Evolutionary conservation across 2,888 invertebrate species (phyloP).

Genomic region (Lydus trimaculatus): DNA sequence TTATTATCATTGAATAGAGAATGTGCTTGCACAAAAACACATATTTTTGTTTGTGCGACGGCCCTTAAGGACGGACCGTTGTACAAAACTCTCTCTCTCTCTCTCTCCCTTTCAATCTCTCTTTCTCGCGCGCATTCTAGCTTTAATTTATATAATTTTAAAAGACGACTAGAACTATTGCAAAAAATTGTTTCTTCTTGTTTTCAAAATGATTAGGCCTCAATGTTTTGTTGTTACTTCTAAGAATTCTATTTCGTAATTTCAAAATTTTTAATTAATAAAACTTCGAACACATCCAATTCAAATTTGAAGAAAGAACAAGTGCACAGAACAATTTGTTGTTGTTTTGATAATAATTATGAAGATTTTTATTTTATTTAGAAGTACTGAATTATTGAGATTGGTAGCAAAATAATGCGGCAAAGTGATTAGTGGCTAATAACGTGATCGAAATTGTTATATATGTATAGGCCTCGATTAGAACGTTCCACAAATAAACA

Average conservation of each 20-base stretch:
- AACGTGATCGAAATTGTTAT: neutral
- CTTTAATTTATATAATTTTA: no score
- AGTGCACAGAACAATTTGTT: constrained; percentile 42
- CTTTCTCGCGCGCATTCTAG: constrained; percentile 12
- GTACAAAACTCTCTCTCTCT: constrained; percentile 41
- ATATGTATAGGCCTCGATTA: neutral
- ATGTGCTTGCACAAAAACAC: constrained; percentile 45
- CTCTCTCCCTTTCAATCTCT: neutral
- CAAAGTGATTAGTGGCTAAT: neutral
- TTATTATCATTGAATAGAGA: constrained; percentile 29
- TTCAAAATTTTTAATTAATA: constrained; percentile 27
- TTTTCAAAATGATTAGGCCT: constrained; percentile 49
- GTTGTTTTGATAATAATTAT: neutral
- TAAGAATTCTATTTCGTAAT: constrained; percentile 21
- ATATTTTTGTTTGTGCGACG: constrained; percentile 43
- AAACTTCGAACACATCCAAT: constrained; percentile 52
- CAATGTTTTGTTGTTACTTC: constrained; percentile 42
- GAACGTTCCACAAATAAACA: neutral
- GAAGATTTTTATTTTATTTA: neutral
- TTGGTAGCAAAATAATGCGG: constrained; percentile 9
- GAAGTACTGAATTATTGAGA: constrained; percentile 10
- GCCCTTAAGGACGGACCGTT: constrained; percentile 48
- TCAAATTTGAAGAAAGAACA: constrained; percentile 45
- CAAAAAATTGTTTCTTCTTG: constrained; percentile 42
- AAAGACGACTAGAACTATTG: constrained; percentile 55